Evolutionary conservation across 2,113 vertebrate species (phyloP), one percentile per base, ranked within the genome.

Genomic region (Corydoras sp.): DNA sequence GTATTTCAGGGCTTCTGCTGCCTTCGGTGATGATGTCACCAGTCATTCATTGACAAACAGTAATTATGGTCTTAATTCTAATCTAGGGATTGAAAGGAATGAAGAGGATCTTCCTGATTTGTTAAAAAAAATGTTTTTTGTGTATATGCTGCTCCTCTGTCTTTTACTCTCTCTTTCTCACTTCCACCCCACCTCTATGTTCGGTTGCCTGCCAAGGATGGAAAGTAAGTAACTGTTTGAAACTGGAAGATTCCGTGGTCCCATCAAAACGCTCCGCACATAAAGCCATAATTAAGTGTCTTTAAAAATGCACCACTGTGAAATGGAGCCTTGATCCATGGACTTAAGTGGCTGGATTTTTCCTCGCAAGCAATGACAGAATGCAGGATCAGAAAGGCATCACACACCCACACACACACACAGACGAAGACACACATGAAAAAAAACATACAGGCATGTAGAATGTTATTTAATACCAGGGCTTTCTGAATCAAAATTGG

Each of bases 231-330:
- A 89, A 87, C 84, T 86, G 83, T 89, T 89, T 85, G 72, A 81
- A 87, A 83, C 79, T 78, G 82, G 81, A 82, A 84, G 83, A 69
- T 73, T 77, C 86, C 80, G 76, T 67, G 84, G 83, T 84, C 85
- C 83, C 83, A 77, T 88, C 84, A 86, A 79, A 79, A 82, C 72
- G 73, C 82, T 86, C 82, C 79, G 84, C 83, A 73, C 85, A 84
- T 85, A 87, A 90, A 83, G 84, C 88, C 88, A 87, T 89, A 91
- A 91, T 91, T 91, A 89, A 88, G 85, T 86, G 86, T 87, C 85
- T 89, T 88, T 85, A 90, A 89, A 90, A 90, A 89, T 84, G 87
- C 85, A 89, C 80, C 85, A 83, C 87, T 88, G 86, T 86, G 88
- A 89, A 88, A 90, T 85, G 83, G 86, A 88, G 85, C 83, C 85